Evolutionary conservation across 2,797 vertebrate genomes (phyloP), one percentile per base, ranked within the genome.

Genomic region (Aeoliscus strigatus): DNA sequence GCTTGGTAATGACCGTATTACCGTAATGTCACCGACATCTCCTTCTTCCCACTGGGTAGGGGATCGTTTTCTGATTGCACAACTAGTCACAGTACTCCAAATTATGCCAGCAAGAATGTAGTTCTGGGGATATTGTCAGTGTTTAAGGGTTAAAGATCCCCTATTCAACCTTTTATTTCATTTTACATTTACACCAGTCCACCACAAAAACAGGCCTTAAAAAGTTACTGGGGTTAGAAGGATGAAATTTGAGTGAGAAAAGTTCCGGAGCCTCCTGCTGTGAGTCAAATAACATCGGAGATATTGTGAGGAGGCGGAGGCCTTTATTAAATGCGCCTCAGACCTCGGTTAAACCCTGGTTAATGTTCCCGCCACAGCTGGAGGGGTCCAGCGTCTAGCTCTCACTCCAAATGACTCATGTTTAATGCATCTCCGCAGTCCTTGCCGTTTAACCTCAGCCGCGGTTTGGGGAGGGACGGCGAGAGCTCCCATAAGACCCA

Each of bases 251-350:
- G 35, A 45, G 61, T 37, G 60, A 66, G 46, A 46, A 42, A 59
- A 45, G 59, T 46, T 37, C n/a, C n/a, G 31, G 50, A 35, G 51
- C 8, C 47, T 50, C 44, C 56, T 60, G 67, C 68, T 60, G 65
- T 35, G 67, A 67, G 66, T 74, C 63, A 66, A 60, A 72, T 27
- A 59, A 65, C 51, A 75, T 77, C 66, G 34, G 65, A 75, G 72
- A 63, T 67, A 40, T 46, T 46, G 53, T 72, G 66, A 60, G 70
- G 64, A 40, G 27, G 62, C 23, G 53, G 49, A 49, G 66, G 39
- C 60, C 70, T 83, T 85, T 74, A 85, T 86, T 87, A 86, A 65
- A 86, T 84, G 80, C 83, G 79, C 77, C 82, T 76, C 83, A 80
- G 77, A 68, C 63, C 44, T 76, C 53, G 60, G 70, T 79, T 80